phyloP scores from a whole-genome alignment of 2,797 vertebrate species.

The Sciurus vulgaris region DNA sequence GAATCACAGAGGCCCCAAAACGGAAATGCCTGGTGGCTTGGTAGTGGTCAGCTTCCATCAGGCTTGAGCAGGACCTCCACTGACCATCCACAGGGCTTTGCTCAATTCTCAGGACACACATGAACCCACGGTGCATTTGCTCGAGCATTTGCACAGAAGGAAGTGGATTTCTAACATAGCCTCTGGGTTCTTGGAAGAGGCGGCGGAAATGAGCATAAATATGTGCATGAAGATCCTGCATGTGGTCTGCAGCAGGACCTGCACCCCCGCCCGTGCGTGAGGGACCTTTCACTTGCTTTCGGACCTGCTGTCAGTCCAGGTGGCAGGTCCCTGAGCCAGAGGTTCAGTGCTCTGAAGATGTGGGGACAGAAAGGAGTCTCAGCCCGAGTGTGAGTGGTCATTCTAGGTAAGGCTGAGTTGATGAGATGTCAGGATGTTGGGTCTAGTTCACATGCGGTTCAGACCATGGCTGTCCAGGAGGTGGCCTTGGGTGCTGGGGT shows the following conservation, averaged over 20 bases:
- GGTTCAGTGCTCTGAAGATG: too few species aligned
- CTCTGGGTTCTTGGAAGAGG: not conserved
- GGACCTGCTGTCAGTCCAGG: not conserved
- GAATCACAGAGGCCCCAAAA: not conserved
- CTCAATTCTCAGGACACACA: not conserved
- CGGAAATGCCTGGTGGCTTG: not conserved
- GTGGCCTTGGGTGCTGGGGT: not conserved
- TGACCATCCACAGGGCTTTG: not conserved
- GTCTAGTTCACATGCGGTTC: not conserved
- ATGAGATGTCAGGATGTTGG: not conserved
- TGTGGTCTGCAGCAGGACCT: not conserved
- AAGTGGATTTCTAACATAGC: not conserved
- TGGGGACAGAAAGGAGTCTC: not conserved
- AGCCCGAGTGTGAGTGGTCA: not conserved
- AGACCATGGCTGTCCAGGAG: not conserved
- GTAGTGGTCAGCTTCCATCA: not conserved
- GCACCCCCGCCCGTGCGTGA: accelerated
- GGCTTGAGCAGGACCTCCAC: not conserved
- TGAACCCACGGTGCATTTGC: accelerated
- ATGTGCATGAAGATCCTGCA: not conserved
- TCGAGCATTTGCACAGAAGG: not conserved
- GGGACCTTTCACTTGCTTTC: not conserved
- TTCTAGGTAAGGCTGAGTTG: not conserved
- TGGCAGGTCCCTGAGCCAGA: not conserved
- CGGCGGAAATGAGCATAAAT: not conserved